These are phyloP conservation scores for Carcharodon carcharias DNA, from an alignment of 2,797 vertebrate species.

Conservation along the genomic window DNA sequence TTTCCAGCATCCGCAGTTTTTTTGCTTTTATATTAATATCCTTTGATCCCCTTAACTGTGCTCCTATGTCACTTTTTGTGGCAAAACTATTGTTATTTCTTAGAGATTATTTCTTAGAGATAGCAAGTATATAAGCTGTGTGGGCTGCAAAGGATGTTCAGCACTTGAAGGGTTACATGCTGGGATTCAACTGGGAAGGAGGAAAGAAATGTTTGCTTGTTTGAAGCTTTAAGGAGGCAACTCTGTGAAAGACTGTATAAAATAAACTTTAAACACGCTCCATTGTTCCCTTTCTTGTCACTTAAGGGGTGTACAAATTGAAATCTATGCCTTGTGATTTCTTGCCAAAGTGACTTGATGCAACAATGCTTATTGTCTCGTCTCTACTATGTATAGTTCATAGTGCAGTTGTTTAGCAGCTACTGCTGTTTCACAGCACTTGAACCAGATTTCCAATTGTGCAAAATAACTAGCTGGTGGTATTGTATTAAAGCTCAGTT, in stretches of 20 bases:
- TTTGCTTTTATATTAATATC: neutral
- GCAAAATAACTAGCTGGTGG: neutral
- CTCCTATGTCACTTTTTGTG: neutral
- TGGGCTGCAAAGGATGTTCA: neutral
- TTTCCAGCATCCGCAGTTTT: too few species aligned
- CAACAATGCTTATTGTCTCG: neutral
- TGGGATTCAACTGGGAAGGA: neutral
- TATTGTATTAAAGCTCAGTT: neutral
- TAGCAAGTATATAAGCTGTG: neutral
- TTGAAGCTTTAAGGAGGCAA: neutral
- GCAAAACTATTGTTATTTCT: neutral
- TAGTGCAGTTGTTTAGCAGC: neutral
- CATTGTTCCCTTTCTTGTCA: neutral
- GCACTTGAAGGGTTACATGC: neutral
- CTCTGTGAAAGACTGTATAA: neutral
- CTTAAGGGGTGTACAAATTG: neutral
- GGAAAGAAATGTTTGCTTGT: neutral
- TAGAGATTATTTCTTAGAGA: neutral
- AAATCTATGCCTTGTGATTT: neutral
- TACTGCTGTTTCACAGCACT: neutral
- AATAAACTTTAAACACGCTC: constrained; percentile 15
- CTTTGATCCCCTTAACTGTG: neutral
- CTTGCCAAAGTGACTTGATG: neutral
- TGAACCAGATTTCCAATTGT: neutral
- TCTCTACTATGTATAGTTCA: neutral